Evolutionary conservation across 2,888 invertebrate genomes (phyloP), one percentile per base, ranked within the genome.

Genomic region (Agrotis segetum): DNA sequence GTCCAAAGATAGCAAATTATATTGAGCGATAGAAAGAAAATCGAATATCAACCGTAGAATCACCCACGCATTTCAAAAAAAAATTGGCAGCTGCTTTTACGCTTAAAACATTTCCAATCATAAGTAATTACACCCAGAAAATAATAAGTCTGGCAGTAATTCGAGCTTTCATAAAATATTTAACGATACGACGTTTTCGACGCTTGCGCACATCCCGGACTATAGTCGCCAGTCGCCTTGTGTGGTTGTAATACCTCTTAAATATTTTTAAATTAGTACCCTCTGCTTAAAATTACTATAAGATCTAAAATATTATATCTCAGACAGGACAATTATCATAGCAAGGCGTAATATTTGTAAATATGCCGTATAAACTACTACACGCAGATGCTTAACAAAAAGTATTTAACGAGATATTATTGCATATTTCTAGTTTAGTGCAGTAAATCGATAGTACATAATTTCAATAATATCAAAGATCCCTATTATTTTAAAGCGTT

Each of bases 361-460:
- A 94, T 94, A 94, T 87, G 91, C 92, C 90, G 87, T 90, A 88
- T 90, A 84, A 79, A 74, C 78, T 80, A 92, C 85, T 90, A 92
- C 91, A 91, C 86, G 88, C 93, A 92, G 92, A 94, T 90, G 94
- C 95, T 95, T 94, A 86, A 88, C 78, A 74, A 85, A 84, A 92
- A 91, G 87, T 92, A 88, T 92, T 90, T 91, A 91, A 91, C 89
- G 87, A 93, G 89, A 88, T 88, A 87, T 71, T 87, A 88, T 87
- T 88, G 90, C 93, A 92, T 94, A 94, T 92, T 79, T 90, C 91
- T 95, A 95, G 94, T 90, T 90, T 93, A 96, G 92, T 40, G 40
- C 94, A 91, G 86, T 93, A 93, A 94, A 93, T 92, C 93, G 91
- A 95, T 95, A 95, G 95, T 95, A 95, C 95, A 94, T 94, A 91